Base-by-base conservation (phyloP, 2,888 invertebrate species). In the Pseudococcus jackbeardsleyi region DNA sequence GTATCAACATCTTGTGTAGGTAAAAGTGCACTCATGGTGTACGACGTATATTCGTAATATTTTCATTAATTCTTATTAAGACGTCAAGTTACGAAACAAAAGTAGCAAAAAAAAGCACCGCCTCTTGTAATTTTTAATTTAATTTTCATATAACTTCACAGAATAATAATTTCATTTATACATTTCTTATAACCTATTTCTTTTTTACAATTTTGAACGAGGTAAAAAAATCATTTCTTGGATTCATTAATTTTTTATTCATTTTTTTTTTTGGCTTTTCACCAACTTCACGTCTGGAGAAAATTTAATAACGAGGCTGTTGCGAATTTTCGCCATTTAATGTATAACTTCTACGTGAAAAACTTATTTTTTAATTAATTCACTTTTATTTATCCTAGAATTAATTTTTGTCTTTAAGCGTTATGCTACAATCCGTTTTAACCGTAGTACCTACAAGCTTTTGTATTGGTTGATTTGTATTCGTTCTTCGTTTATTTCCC, bases 341-440 rank as follows among this genome's bases (percentile, higher is more conserved):
- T 59, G 19, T 59, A 59, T 59, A 59, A 59, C 59, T 59, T 59
- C 59, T 19, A 59, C 59, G 59, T 59, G 59, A 19, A 59, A 59
- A 59, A 59, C 59, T 59, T 59, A n/a, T 59, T 59, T 59, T 59
- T n/a, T 59, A 59, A 59, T 59, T 59, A 59, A 59, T 59, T 59
- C 19, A 59, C 59, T 59, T 59, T 59, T 59, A 59, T 59, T 59
- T 59, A 59, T 19, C 59, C 19, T 59, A 9, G 59, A 59, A 59
- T 59, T 59, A 59, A 19, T 59, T 59, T 59, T 59, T 59, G 59
- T 59, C 59, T 19, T 59, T 59, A 59, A 59, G 59, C 19, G 19
- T 19, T 19, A 11, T 59, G 59, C 19, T 59, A 11, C 19, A 50
- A 50, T 8, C 15, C 2, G 59, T 19, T 59, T 19, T 59, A 59